Evolutionary conservation across 1,140 invertebrate genomes (phyloP).

Genomic region (Sipha flava): DNA sequence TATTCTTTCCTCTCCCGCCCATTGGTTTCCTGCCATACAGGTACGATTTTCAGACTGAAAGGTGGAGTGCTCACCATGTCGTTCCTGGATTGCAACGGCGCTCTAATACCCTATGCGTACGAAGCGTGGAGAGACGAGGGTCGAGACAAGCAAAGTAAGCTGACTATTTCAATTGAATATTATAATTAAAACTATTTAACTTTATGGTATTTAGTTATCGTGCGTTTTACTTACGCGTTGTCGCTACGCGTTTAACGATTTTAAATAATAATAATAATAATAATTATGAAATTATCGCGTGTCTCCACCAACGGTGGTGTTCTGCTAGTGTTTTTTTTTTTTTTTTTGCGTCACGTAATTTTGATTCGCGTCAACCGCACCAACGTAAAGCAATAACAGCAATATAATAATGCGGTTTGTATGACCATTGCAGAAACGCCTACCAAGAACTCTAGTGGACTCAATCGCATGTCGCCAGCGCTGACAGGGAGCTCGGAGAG

Average conservation of each 20-base stretch:
- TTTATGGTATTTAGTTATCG: too few species aligned
- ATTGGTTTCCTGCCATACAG: conserved; percentile 46
- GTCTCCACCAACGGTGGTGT: too few species aligned
- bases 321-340: too few species aligned
- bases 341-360: too few species aligned
- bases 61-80: conserved; percentile 87
- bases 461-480: conserved; percentile 68
- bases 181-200: too few species aligned
- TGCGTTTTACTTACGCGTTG: too few species aligned
- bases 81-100: conserved; percentile 88
- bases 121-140: conserved; percentile 79
- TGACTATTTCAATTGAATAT: neutral
- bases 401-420: neutral
- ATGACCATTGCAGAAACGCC: conserved; percentile 48
- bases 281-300: too few species aligned
- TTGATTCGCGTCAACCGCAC: too few species aligned
- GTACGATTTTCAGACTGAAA: conserved; percentile 89
- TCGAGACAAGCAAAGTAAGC: conserved; percentile 57
- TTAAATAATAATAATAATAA: too few species aligned
- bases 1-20: too few species aligned
- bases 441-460: conserved; percentile 47
- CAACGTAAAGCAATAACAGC: too few species aligned
- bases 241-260: too few species aligned
- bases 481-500: conserved; percentile 37
- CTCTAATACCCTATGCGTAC: conserved; percentile 71